Evolutionary conservation across 2,888 invertebrate species (phyloP), one percentile per base, ranked within the genome.

Genomic region (Eulithis prunata): DNA sequence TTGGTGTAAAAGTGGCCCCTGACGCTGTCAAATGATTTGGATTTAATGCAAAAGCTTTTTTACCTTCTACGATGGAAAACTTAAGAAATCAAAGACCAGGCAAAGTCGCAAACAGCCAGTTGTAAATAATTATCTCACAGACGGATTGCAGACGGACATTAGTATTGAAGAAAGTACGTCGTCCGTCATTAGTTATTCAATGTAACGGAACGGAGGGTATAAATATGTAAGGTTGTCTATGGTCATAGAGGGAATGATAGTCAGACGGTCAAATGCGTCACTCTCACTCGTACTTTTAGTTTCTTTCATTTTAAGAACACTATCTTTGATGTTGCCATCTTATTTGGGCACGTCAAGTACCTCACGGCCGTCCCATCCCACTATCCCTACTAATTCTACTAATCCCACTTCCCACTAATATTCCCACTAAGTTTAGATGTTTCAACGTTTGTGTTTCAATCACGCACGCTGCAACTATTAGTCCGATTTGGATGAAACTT

Each of bases 161-260:
- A 75, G 71, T 72, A 73, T 73, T 75, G 66, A 71, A 66, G 70
- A 70, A 66, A 62, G 75, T 77, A 58, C 66, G 59, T 51, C 28
- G 56, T 49, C 80, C 78, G 71, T 87, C 90, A 88, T 91, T 90
- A 88, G 85, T 76, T 80, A 90, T 87, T 84, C 91, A 86, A 85
- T 86, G 88, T 89, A 87, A 90, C 91, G 91, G 90, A 89, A 90
- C 89, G 83, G 68, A 69, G 74, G 66, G 72, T 77, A 90, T 90
- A 86, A 82, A 88, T 89, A 83, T 67, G 66, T 67, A 69, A 58
- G 47, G 41, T 68, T 80, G 74, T 74, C 74, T 72, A 78, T 80
- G 83, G 81, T 79, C 51, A 41, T n/a, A 55, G 54, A 57, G 41
- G 47, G 12, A 13, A 21, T 41, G 8, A 46, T 52, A 51, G 56